phyloP scores from a whole-genome alignment of 2,113 vertebrate genomes.

The Chionomys nivalis region DNA sequence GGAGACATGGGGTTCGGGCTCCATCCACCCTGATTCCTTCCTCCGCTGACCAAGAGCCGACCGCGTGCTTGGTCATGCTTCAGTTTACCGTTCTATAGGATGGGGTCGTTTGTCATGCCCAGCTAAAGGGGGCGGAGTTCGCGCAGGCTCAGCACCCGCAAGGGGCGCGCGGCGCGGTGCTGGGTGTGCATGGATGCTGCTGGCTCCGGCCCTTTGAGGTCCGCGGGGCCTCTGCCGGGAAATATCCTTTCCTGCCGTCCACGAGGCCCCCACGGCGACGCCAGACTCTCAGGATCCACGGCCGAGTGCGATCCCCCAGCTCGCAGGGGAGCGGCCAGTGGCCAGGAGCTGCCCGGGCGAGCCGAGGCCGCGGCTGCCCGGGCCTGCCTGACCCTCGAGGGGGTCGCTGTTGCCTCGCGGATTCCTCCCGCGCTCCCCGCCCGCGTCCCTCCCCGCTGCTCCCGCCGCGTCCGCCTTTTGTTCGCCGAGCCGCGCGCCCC shows the following conservation, averaged over 20 bases:
- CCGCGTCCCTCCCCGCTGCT: slow-evolving; percentile 70
- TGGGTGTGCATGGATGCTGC: slow-evolving; percentile 65
- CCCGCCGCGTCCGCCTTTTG: slow-evolving; percentile 86
- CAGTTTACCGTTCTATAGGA: slow-evolving; percentile 42
- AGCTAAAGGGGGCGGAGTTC: slow-evolving; percentile 70
- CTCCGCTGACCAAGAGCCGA: not conserved
- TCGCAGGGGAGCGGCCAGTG: not conserved
- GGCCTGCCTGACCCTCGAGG: slow-evolving; percentile 72
- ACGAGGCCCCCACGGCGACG: not conserved
- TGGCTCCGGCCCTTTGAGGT: slow-evolving; percentile 55
- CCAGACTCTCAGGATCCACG: not conserved
- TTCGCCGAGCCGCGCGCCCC: slow-evolving; percentile 85
- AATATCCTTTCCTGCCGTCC: not conserved
- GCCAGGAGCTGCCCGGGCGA: not conserved
- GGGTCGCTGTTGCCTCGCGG: slow-evolving; percentile 87
- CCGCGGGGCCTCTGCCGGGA: slow-evolving; percentile 57
- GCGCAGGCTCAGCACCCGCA: slow-evolving; percentile 73
- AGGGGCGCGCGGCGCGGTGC: slow-evolving; percentile 50
- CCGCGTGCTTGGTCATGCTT: not conserved
- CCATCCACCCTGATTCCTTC: not conserved
- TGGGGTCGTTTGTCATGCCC: not conserved
- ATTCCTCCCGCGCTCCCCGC: slow-evolving; percentile 65
- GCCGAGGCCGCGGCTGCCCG: slow-evolving; percentile 55
- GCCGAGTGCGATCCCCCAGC: not conserved
- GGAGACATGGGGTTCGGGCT: not conserved